phyloP scores from a whole-genome alignment of 2,113 vertebrate genomes.

The Pomatorhinus ruficollis region DNA sequence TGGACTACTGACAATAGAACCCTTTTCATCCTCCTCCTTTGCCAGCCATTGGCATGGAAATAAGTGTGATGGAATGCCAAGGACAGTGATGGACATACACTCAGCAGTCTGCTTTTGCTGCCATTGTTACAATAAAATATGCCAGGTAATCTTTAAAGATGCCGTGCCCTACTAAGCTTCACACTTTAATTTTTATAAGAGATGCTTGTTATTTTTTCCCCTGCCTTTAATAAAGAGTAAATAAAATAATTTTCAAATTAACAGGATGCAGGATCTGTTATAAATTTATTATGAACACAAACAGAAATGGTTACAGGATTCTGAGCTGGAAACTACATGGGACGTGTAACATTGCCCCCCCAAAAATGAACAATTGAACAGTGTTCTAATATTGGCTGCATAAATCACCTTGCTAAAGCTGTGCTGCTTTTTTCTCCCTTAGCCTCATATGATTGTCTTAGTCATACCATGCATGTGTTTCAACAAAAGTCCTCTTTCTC shows the following conservation, averaged over 20 bases:
- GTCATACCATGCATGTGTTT: neutral
- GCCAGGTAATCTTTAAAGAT: neutral
- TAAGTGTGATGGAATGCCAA: neutral
- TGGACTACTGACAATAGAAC: fast-evolving
- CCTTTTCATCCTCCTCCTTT: neutral
- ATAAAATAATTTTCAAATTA: neutral
- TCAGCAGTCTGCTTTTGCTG: neutral
- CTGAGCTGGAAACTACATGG: neutral
- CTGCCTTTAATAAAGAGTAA: neutral
- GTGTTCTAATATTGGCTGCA: neutral
- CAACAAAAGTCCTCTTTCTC: neutral
- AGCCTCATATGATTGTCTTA: neutral
- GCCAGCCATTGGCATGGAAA: neutral
- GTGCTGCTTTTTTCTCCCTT: neutral
- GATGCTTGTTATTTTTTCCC: fast-evolving
- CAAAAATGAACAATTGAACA: neutral
- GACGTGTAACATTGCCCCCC: neutral
- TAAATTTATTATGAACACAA: neutral
- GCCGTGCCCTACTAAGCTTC: neutral
- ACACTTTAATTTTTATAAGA: neutral
- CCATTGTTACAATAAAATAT: neutral
- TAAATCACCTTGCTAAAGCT: neutral
- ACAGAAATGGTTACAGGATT: neutral
- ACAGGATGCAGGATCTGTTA: neutral
- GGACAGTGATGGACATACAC: neutral